phyloP scores from a whole-genome alignment of 2,888 invertebrate species.

The Trachelus iudaicus region DNA sequence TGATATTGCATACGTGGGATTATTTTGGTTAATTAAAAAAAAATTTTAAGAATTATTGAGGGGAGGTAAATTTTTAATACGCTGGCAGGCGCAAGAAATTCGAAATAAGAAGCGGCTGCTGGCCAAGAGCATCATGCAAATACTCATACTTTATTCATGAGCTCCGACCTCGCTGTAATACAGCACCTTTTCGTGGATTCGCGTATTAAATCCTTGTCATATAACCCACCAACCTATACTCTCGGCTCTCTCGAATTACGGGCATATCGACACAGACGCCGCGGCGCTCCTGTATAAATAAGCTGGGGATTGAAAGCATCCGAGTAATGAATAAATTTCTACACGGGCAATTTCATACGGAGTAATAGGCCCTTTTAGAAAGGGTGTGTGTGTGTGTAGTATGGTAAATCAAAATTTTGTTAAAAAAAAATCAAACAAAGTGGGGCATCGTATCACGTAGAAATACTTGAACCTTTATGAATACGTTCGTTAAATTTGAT shows the following conservation, averaged over 20 bases:
- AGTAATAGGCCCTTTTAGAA: too few species aligned
- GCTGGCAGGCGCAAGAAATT: slow-evolving; percentile 25
- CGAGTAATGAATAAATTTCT: too few species aligned
- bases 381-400: too few species aligned
- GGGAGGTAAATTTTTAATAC: slow-evolving; percentile 32
- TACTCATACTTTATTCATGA: slow-evolving; percentile 43
- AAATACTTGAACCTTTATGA: too few species aligned
- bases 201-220: slow-evolving; percentile 34
- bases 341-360: too few species aligned
- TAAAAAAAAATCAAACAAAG: too few species aligned
- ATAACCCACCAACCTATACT: slow-evolving; percentile 9
- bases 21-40: too few species aligned
- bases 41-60: too few species aligned
- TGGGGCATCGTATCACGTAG: too few species aligned
- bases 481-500: too few species aligned
- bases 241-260: background rate
- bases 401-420: too few species aligned
- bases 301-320: slow-evolving; percentile 8
- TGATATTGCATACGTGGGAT: too few species aligned
- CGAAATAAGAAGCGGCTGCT: slow-evolving; percentile 28
- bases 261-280: slow-evolving; percentile 18
- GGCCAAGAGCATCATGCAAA: slow-evolving; percentile 28
- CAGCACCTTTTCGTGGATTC: slow-evolving; percentile 26
- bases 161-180: slow-evolving; percentile 22
- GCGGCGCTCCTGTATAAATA: slow-evolving; percentile 7